These are phyloP conservation scores for Panthera tigris DNA, from an alignment of 2,113 vertebrate species.

Conservation along the genomic window DNA sequence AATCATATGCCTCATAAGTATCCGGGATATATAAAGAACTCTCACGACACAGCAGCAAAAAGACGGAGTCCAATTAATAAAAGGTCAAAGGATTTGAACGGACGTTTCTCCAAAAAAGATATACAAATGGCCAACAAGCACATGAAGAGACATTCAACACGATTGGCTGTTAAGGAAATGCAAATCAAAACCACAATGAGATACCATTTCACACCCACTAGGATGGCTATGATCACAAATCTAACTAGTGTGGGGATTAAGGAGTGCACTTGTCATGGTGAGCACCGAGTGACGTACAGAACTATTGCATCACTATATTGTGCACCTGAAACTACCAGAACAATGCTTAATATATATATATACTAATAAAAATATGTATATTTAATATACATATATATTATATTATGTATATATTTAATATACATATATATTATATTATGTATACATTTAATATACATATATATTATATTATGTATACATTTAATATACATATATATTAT, in stretches of 20 bases:
- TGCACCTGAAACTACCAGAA: neutral
- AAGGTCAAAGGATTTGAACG: neutral
- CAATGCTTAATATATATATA: neutral
- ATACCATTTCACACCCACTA: neutral
- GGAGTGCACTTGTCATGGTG: neutral
- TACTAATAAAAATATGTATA: no score
- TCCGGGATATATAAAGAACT: neutral
- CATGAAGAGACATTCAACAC: neutral
- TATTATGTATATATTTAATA: no score
- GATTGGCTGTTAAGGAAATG: neutral
- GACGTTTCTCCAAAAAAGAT: neutral
- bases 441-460: no score
- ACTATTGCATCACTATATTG: neutral
- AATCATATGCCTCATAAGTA: neutral
- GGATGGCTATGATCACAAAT: neutral
- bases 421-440: no score
- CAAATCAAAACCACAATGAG: neutral
- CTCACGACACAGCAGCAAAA: neutral
- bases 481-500: neutral
- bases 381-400: no score
- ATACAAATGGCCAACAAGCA: neutral
- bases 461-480: no score
- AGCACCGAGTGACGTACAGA: accelerated
- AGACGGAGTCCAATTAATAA: neutral
- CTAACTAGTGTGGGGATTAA: neutral